Conservation (phyloP, 2,888 invertebrate species). For the Atrina japonica region DNA sequence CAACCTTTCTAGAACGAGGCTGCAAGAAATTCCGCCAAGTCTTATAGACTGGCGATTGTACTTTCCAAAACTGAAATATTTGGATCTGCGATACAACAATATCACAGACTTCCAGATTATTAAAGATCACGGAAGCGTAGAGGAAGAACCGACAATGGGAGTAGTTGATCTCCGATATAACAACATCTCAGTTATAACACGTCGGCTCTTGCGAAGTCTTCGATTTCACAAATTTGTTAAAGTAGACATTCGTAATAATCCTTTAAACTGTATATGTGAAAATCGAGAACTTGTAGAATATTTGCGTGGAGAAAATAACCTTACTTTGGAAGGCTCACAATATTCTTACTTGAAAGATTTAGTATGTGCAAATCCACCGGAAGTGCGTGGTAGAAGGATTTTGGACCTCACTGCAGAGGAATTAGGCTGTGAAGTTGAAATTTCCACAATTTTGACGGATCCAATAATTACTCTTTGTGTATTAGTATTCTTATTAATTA, state of each 20-base stretch:
- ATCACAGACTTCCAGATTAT: conserved; percentile 22
- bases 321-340: conserved; percentile 15
- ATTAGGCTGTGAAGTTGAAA: conserved; percentile 30
- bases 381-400: conserved; percentile 14
- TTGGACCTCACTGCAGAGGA: conserved; percentile 5
- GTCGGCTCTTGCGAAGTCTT: neutral
- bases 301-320: conserved; percentile 25
- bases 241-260: conserved; percentile 27
- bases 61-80: conserved; percentile 21
- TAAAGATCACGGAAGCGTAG: conserved; percentile 12
- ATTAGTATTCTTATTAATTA: neutral
- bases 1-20: conserved; percentile 16
- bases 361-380: conserved; percentile 12
- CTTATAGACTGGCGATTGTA: conserved; percentile 28
- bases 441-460: neutral
- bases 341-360: conserved; percentile 21
- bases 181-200: conserved; percentile 14
- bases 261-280: conserved; percentile 24
- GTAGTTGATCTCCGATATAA: conserved; percentile 27
- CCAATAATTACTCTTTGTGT: conserved; percentile 18
- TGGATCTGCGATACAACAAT: conserved; percentile 24
- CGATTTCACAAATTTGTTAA: conserved; percentile 17
- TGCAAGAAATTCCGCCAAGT: conserved; percentile 13
- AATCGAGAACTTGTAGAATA: conserved; percentile 20
- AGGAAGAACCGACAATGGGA: conserved; percentile 10